Conservation (phyloP, 35 echinoderm and acorn worm genomes). For the Nesometra sesokonis region DNA sequence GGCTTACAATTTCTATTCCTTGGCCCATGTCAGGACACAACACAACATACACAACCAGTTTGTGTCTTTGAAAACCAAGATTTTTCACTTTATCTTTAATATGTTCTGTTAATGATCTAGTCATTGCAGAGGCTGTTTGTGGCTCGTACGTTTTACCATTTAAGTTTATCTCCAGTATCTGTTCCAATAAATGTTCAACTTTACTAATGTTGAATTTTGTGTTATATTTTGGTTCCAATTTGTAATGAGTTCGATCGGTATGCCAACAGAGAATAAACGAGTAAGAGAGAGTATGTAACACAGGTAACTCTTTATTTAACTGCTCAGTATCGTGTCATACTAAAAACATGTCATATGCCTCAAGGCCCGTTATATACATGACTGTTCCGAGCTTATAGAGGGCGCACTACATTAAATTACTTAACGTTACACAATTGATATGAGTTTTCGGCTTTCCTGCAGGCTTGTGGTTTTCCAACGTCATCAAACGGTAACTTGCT, state of each 20-base stretch:
- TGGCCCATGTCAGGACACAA: constrained; percentile 74
- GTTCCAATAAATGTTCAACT: constrained; percentile 29
- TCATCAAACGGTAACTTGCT: neutral
- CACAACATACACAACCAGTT: constrained; percentile 68
- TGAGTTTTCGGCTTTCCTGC: neutral
- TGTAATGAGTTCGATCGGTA: no score
- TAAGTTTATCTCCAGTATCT: constrained; percentile 48
- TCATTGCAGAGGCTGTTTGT: constrained; percentile 47
- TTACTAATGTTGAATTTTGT: constrained; percentile 24
- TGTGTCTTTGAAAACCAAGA: constrained; percentile 71
- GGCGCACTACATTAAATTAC: no score
- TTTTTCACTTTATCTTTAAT: constrained; percentile 73
- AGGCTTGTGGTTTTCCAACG: neutral
- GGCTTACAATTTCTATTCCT: constrained; percentile 73
- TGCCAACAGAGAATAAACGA: no score
- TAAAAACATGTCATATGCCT: no score
- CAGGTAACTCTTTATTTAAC: no score
- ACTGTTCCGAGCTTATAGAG: no score
- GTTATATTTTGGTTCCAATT: neutral
- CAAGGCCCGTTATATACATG: no score
- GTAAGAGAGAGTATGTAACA: no score
- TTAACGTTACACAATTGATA: no score
- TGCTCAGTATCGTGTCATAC: no score
- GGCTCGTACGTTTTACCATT: constrained; percentile 58
- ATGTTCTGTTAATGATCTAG: constrained; percentile 57